These are phyloP conservation scores for Lophius americanus DNA, from an alignment of 2,797 vertebrate genomes.

Conservation along the genomic window DNA sequence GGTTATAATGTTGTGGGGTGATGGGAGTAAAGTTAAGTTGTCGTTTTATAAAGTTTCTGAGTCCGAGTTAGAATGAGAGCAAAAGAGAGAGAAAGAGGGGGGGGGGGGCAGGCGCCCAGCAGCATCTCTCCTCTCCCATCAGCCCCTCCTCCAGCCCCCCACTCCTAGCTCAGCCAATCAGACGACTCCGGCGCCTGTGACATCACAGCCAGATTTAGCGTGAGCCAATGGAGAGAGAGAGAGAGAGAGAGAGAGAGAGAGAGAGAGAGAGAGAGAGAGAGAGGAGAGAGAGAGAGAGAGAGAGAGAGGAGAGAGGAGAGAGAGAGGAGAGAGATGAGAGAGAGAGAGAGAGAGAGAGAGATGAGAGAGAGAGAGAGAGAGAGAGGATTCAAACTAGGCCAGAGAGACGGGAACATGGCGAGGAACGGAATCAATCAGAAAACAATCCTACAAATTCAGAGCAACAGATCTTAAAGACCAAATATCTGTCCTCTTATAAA, in stretches of 20 bases:
- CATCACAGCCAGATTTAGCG: conserved; percentile 81
- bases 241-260: conserved; percentile 66
- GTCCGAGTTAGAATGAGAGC: conserved; percentile 68
- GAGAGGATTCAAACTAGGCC: conserved; percentile 75
- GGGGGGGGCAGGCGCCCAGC: conserved; percentile 69
- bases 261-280: conserved; percentile 41
- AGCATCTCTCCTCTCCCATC: conserved; percentile 75
- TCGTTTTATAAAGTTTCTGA: conserved; percentile 41
- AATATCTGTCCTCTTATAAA: too few species aligned
- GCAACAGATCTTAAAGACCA: too few species aligned
- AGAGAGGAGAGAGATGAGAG: conserved; percentile 62
- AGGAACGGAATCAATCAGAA: not conserved
- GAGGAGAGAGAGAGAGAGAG: conserved; percentile 66
- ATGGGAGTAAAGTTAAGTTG: conserved; percentile 25
- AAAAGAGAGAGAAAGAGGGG: conserved; percentile 41
- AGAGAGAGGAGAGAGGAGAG: conserved; percentile 61
- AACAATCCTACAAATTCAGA: conserved; percentile 18
- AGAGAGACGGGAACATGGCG: conserved; percentile 31
- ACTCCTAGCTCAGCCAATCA: conserved; percentile 70
- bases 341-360: conserved; percentile 51
- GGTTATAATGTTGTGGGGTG: not conserved
- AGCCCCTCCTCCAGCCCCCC: conserved; percentile 67
- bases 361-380: conserved; percentile 66
- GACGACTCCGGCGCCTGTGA: conserved; percentile 56
- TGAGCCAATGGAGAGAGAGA: conserved; percentile 78